Conservation (phyloP, 1,140 invertebrate genomes). For the Apis laboriosa region DNA sequence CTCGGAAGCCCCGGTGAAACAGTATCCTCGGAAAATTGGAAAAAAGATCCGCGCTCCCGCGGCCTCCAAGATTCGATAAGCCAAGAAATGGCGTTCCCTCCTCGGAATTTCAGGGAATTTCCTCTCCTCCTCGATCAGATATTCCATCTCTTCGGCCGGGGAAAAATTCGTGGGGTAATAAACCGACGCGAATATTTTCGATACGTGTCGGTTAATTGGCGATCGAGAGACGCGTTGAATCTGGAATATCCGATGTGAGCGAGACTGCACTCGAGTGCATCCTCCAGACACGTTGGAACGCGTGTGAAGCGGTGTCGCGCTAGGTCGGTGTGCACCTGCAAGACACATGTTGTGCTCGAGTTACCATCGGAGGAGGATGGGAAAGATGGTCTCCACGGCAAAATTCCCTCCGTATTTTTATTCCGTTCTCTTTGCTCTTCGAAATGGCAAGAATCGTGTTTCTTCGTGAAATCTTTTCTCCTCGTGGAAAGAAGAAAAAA, state of each 20-base stretch:
- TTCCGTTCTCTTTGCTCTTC: background rate
- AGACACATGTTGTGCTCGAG: constrained; percentile 40
- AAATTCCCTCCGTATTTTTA: constrained; percentile 16
- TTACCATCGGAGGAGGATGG: constrained; percentile 18
- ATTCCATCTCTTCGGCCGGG: too few relatives aligned
- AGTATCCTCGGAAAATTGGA: background rate
- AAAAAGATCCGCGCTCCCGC: background rate
- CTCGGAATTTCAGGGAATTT: too few relatives aligned
- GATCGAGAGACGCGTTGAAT: constrained; percentile 26
- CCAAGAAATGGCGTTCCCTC: too few relatives aligned
- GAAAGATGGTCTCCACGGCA: background rate
- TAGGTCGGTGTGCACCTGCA: constrained; percentile 44
- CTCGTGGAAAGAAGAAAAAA: background rate
- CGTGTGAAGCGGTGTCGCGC: constrained; percentile 7
- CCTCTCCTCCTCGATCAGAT: too few relatives aligned
- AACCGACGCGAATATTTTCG: constrained; percentile 4
- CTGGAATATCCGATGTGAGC: constrained; percentile 30
- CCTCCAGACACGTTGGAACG: constrained; percentile 5
- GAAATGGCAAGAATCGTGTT: too few relatives aligned
- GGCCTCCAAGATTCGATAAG: background rate
- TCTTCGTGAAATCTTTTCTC: too few relatives aligned
- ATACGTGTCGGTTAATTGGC: constrained; percentile 11
- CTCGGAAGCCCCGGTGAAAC: background rate
- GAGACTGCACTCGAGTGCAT: constrained; percentile 19
- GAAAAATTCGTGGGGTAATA: background rate